A percentile compares a stretch with the other conserved stretches of the same genome.
Conservation (phyloP, 2,797 vertebrate genomes). For the Pyrocephalus nanus region DNA sequence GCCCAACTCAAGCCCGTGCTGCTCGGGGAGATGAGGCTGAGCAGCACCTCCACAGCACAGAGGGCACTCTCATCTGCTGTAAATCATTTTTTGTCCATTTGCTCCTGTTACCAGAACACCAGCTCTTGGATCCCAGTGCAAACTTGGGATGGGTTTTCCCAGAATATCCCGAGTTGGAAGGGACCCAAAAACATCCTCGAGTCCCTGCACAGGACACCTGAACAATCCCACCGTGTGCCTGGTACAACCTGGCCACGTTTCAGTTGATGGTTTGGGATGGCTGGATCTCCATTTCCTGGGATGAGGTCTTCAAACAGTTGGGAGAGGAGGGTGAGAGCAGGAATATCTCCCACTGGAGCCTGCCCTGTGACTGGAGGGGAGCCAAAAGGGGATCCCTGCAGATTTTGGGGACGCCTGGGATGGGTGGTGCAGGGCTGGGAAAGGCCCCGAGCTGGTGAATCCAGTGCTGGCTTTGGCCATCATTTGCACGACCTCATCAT, state of each 20-base stretch:
- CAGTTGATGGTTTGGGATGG: background rate
- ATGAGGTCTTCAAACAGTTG: background rate
- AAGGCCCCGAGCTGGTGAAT: background rate
- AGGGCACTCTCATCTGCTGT: background rate
- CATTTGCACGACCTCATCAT: rapidly evolving
- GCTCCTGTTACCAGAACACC: background rate
- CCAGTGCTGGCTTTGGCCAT: background rate
- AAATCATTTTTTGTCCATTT: background rate
- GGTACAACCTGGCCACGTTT: background rate
- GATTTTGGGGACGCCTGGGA: background rate
- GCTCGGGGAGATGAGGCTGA: rapidly evolving
- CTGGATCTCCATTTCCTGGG: background rate
- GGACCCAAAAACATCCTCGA: background rate
- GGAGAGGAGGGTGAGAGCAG: background rate
- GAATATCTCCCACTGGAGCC: background rate
- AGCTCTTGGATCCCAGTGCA: background rate
- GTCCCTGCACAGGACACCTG: background rate
- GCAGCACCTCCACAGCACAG: background rate
- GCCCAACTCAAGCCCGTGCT: background rate
- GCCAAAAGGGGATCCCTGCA: background rate
- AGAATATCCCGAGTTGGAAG: background rate
- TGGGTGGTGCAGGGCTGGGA: background rate
- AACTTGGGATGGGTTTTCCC: background rate
- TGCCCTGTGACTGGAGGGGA: background rate
- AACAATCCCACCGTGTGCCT: background rate